These are phyloP conservation scores for Acipenser oxyrinchus DNA, from an alignment of 2,797 vertebrate genomes.

Conservation along the genomic window DNA sequence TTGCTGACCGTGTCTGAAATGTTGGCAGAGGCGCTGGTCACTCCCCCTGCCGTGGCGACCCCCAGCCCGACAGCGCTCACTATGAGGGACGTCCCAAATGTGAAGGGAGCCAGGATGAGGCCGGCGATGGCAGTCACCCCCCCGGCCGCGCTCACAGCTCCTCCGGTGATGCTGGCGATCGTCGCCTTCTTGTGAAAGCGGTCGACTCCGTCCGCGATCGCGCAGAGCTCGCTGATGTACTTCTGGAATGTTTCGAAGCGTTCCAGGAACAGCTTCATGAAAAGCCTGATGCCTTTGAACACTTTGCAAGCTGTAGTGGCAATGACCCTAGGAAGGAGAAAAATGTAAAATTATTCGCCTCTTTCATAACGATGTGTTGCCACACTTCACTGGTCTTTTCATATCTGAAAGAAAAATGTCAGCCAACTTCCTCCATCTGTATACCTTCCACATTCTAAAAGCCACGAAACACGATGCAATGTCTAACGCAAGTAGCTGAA, in stretches of 20 bases:
- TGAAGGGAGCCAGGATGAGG: constrained; percentile 57
- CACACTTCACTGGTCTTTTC: no score
- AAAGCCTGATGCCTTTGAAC: constrained; percentile 62
- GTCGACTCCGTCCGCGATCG: constrained; percentile 58
- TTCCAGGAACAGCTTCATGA: constrained; percentile 64
- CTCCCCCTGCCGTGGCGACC: constrained; percentile 53
- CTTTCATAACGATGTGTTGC: no score
- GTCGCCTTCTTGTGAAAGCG: constrained; percentile 65
- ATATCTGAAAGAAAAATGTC: no score
- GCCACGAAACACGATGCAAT: no score
- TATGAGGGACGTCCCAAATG: constrained; percentile 58
- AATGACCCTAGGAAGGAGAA: constrained; percentile 44
- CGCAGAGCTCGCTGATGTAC: constrained; percentile 59
- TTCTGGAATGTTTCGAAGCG: constrained; percentile 62
- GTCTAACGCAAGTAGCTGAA: no score
- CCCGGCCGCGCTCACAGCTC: constrained; percentile 60
- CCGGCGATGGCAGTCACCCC: constrained; percentile 60
- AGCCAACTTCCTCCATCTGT: no score
- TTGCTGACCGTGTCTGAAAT: constrained; percentile 65
- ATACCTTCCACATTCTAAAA: no score
- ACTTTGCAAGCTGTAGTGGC: constrained; percentile 60
- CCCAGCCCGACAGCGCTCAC: constrained; percentile 57
- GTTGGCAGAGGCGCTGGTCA: constrained; percentile 56
- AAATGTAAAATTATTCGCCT: not conserved
- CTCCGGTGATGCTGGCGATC: constrained; percentile 62